A percentile compares a stretch with the other conserved stretches of the same genome.
Evolutionary conservation across 2,113 vertebrate genomes (phyloP).

Genomic region (Cygnus buccinator): DNA sequence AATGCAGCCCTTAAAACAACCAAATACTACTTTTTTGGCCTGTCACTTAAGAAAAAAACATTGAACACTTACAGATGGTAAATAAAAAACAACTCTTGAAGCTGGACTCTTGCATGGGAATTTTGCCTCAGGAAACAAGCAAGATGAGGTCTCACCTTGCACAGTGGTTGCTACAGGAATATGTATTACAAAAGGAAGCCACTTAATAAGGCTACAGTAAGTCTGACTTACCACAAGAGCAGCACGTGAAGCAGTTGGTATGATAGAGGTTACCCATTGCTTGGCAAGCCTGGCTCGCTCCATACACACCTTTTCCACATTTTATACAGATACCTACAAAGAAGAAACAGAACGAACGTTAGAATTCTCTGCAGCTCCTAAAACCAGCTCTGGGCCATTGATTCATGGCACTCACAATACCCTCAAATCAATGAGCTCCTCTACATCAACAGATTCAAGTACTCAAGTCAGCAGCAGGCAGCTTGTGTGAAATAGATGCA

Average conservation of each 20-base stretch:
- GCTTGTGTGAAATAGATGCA: neutral
- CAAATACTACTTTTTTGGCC: neutral
- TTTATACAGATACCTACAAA: slow-evolving; percentile 94
- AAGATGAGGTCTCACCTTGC: neutral
- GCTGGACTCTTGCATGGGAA: neutral
- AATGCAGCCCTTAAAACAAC: neutral
- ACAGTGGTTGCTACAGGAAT: neutral
- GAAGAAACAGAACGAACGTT: slow-evolving; percentile 16
- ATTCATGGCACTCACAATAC: neutral
- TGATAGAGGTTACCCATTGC: slow-evolving; percentile 98
- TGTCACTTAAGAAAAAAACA: slow-evolving; percentile 32
- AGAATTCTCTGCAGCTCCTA: neutral
- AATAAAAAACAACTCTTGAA: slow-evolving; percentile 1
- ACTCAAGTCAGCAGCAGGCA: neutral
- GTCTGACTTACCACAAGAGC: slow-evolving; percentile 93
- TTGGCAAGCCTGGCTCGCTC: slow-evolving; percentile 97
- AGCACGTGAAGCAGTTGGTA: slow-evolving; percentile 98
- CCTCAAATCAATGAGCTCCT: neutral
- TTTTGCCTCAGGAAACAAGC: neutral
- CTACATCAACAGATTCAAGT: neutral
- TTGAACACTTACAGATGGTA: slow-evolving; percentile 27
- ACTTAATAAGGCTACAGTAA: neutral
- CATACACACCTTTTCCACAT: slow-evolving; percentile 96
- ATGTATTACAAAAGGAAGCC: neutral
- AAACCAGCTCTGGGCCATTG: rapidly evolving